Base-by-base conservation (phyloP, 2,113 vertebrate genomes). In the Leptosomus discolor region DNA sequence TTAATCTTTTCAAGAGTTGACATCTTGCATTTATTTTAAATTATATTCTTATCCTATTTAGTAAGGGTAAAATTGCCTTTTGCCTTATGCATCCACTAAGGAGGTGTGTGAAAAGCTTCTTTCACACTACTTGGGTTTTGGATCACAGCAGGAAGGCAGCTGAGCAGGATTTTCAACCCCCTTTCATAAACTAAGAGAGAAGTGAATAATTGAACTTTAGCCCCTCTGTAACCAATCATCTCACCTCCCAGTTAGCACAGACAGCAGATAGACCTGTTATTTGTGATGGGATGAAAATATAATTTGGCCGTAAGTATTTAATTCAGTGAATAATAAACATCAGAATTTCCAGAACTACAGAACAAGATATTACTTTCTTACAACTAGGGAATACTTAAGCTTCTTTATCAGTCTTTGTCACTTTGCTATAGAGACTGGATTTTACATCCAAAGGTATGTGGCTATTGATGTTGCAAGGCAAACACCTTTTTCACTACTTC, bases 221-320 rank as follows among this genome's bases (percentile, higher is more conserved):
- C 34, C 45, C 3, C 8, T 68, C 50, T 26, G n/a, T 21, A 60
- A 51, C 15, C 23, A 20, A 8, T 18, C n/a, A 8, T 18, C n/a
- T 83, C 53, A 43, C 23, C 6, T 0, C 3, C 9, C 3, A 1
- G 9, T 30, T 65, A 75, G 21, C 2, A 2, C 21, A 11, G 61
- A 36, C 16, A 88, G 45, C 56, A 69, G 15, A 22, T 19, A 32
- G 18, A 57, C 36, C 19, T 71, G 29, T 19, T 73, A 36, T 2
- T 71, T 57, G 6, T 14, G 69, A 11, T 45, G 37, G 53, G 30
- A 83, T 78, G 20, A 70, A 82, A 82, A 48, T 69, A 5, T 3
- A 24, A 29, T 36, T 65, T 39, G 14, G 46, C 23, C 30, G 22
- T n/a, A 50, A 63, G 19, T 68, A 69, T 50, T 85, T 73, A 16